Conservation (phyloP, 2,888 invertebrate genomes). For the Philereme vetulata region DNA sequence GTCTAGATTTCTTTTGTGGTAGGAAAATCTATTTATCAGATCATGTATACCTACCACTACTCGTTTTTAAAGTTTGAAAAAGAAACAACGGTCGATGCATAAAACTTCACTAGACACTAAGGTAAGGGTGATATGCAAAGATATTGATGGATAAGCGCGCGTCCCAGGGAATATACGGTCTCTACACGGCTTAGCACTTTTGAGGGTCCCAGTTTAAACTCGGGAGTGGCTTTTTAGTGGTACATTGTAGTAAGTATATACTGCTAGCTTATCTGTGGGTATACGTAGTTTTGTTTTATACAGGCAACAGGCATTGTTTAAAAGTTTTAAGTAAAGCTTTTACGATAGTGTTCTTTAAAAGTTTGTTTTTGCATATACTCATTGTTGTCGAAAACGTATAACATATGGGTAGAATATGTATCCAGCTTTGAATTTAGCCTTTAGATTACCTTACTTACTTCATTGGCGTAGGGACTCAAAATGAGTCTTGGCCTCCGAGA, state of each 20-base stretch:
- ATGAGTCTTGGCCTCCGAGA: too few species aligned
- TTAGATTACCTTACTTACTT: too few species aligned
- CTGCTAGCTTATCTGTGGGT: constrained; percentile 27
- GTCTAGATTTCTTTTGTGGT: too few species aligned
- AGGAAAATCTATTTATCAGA: too few species aligned
- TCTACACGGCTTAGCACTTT: constrained; percentile 83
- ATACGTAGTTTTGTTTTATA: constrained; percentile 30
- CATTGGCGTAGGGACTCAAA: too few species aligned
- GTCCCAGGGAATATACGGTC: constrained; percentile 75
- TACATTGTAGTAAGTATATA: constrained; percentile 10
- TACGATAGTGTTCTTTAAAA: neutral
- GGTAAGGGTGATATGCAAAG: constrained; percentile 68
- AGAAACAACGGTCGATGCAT: neutral
- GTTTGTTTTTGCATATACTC: too few species aligned
- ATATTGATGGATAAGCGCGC: constrained; percentile 82
- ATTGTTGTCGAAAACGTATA: too few species aligned
- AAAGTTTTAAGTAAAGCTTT: constrained; percentile 24
- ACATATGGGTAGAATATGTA: too few species aligned
- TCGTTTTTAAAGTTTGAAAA: constrained; percentile 10
- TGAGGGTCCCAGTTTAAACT: constrained; percentile 70
- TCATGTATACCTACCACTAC: too few species aligned
- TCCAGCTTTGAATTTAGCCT: neutral
- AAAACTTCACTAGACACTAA: constrained; percentile 19
- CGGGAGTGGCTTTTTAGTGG: constrained; percentile 52
- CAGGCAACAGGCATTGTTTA: constrained; percentile 15